A percentile compares a stretch with the other conserved stretches of the same genome.
These are phyloP conservation scores for Cephus runcator DNA, from an alignment of 2,888 invertebrate species.

Conservation along the genomic window DNA sequence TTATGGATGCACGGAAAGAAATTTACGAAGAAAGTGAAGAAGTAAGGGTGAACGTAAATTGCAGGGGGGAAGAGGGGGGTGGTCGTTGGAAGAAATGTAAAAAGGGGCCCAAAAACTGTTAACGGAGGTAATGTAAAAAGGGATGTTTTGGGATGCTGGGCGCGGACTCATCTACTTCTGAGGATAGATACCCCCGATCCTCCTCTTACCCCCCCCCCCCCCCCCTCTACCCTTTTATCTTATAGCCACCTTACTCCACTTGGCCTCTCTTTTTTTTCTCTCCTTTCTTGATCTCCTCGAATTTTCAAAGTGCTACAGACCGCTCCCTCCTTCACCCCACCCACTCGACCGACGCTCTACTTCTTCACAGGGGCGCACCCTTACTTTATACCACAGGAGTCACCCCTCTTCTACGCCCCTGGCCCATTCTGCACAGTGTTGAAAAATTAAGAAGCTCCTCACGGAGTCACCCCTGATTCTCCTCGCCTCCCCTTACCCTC, in stretches of 20 bases:
- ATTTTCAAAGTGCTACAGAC: constrained; percentile 32
- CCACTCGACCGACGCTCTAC: neutral
- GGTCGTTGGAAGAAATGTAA: neutral
- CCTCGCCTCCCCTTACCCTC: too few relatives aligned
- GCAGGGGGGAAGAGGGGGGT: neutral
- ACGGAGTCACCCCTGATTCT: constrained; percentile 36
- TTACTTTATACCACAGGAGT: neutral
- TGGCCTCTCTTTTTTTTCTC: neutral
- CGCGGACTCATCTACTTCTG: constrained; percentile 26
- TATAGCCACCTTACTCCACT: neutral
- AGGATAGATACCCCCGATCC: constrained; percentile 8
- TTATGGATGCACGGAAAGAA: too few relatives aligned
- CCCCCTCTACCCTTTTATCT: constrained; percentile 8
- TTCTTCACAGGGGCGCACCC: too few relatives aligned
- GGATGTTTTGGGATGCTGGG: constrained; percentile 44
- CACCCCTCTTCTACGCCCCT: neutral
- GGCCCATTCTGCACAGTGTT: neutral
- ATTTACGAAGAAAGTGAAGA: constrained; percentile 5
- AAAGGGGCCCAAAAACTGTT: constrained; percentile 17
- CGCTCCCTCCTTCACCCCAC: constrained; percentile 9
- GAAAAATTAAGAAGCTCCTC: constrained; percentile 53
- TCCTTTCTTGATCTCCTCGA: constrained; percentile 21
- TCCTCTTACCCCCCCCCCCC: neutral
- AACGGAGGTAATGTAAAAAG: constrained; percentile 18
- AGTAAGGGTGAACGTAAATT: neutral